A percentile compares a stretch with the other conserved stretches of the same genome.
Evolutionary conservation across 2,113 vertebrate genomes (phyloP).

Genomic region (Myotis davidii): DNA sequence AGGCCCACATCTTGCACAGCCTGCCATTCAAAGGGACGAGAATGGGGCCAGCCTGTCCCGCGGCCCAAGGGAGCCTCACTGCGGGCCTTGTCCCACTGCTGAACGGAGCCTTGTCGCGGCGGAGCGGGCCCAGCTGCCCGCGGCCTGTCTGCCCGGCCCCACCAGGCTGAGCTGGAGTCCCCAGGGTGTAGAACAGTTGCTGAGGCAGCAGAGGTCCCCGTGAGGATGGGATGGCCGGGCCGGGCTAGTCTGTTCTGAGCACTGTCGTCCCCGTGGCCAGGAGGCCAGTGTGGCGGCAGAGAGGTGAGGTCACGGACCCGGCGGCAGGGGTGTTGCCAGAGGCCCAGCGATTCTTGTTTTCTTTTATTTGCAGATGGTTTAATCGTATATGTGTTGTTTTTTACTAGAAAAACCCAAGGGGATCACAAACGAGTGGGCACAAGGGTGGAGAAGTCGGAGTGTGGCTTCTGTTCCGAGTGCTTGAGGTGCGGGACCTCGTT

Average conservation of each 20-base stretch:
- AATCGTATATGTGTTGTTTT: background rate
- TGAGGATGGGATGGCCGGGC: accelerated
- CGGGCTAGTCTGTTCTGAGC: background rate
- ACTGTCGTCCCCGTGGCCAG: accelerated
- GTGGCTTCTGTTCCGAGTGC: background rate
- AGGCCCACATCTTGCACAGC: constrained; percentile 55
- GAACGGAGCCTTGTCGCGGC: constrained; percentile 65
- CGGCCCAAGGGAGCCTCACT: constrained; percentile 18
- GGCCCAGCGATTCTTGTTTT: background rate
- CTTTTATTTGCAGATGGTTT: background rate
- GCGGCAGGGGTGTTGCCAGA: background rate
- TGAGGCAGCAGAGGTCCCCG: background rate
- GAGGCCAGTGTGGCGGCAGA: accelerated
- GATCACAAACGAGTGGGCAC: background rate
- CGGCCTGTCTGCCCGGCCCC: background rate
- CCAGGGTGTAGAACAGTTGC: accelerated
- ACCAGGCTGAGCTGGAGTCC: background rate
- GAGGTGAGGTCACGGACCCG: background rate
- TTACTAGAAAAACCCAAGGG: background rate
- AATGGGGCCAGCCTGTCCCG: constrained; percentile 64
- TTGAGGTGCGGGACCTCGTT: background rate
- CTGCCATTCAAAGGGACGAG: constrained; percentile 55
- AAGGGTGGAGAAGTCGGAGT: background rate
- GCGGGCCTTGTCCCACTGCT: constrained; percentile 27
- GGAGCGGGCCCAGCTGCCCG: background rate